These are phyloP conservation scores for Porites cylindrica DNA, from an alignment of 92 coral and sea anemone genomes.

Conservation along the genomic window DNA sequence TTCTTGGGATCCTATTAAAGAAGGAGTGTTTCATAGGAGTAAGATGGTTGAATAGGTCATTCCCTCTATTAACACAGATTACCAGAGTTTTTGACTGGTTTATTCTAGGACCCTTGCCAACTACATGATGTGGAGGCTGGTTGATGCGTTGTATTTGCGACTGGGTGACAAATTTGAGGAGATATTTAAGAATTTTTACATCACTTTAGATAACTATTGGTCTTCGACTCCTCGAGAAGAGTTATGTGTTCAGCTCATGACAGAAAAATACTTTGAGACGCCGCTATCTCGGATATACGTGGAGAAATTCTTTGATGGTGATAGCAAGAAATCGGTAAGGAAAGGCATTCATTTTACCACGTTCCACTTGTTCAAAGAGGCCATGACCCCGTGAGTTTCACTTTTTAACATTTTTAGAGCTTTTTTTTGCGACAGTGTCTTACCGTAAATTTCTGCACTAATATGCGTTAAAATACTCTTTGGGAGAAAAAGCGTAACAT, in stretches of 20 bases:
- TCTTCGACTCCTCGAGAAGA: slow-evolving; percentile 54
- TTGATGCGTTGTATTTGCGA: slow-evolving; percentile 52
- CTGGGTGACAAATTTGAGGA: slow-evolving; percentile 68
- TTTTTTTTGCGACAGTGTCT: too few species aligned
- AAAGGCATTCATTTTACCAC: background rate
- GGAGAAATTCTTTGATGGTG: slow-evolving; percentile 77
- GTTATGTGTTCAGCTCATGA: slow-evolving; percentile 63
- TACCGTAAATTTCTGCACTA: too few species aligned
- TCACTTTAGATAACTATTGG: slow-evolving; percentile 62
- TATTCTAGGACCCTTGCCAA: slow-evolving; percentile 62
- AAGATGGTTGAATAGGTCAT: background rate
- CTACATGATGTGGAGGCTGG: slow-evolving; percentile 80
- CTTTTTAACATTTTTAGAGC: too few species aligned
- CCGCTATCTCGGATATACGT: slow-evolving; percentile 82
- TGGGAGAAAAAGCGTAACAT: too few species aligned
- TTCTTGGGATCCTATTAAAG: too few species aligned
- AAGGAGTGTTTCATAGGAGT: background rate
- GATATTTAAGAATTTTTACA: slow-evolving; percentile 70
- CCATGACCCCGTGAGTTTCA: too few species aligned
- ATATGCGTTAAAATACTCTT: too few species aligned
- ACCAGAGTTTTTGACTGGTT: too few species aligned
- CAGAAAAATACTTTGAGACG: slow-evolving; percentile 64
- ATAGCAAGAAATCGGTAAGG: slow-evolving; percentile 75
- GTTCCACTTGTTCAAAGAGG: background rate
- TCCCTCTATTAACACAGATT: background rate